phyloP scores from a whole-genome alignment of 2,888 invertebrate genomes.

The Ochropleura leucogaster region DNA sequence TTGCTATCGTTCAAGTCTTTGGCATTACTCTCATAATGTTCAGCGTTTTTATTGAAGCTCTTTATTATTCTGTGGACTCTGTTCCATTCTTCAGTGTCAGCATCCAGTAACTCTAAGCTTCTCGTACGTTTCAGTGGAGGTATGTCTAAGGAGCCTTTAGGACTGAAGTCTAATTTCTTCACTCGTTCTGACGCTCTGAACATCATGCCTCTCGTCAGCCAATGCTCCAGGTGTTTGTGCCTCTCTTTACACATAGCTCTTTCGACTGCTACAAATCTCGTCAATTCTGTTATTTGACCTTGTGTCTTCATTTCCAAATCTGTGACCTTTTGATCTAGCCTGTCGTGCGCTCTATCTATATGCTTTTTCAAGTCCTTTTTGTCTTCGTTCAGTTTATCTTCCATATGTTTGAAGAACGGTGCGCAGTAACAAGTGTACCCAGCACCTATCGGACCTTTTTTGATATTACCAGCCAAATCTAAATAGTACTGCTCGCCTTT shows the following conservation, averaged over 20 bases:
- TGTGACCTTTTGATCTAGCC: slow-evolving; percentile 95
- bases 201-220: slow-evolving; percentile 92
- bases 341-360: slow-evolving; percentile 95
- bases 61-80: slow-evolving; percentile 82
- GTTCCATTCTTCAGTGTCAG: slow-evolving; percentile 83
- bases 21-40: slow-evolving; percentile 82
- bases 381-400: slow-evolving; percentile 95
- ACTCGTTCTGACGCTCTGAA: slow-evolving; percentile 90
- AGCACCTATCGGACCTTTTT: slow-evolving; percentile 98
- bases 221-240: slow-evolving; percentile 93
- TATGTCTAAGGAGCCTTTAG: slow-evolving; percentile 89
- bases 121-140: slow-evolving; percentile 92
- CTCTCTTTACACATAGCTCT: slow-evolving; percentile 91
- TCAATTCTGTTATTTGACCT: slow-evolving; percentile 93
- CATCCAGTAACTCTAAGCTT: slow-evolving; percentile 92
- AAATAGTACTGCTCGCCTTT: slow-evolving; percentile 98
- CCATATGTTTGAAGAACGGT: slow-evolving; percentile 97
- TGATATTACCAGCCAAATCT: slow-evolving; percentile 98
- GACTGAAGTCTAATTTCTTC: slow-evolving; percentile 86
- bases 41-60: slow-evolving; percentile 82
- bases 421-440: slow-evolving; percentile 98
- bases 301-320: slow-evolving; percentile 94
- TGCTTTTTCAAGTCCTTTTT: slow-evolving; percentile 94
- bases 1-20: slow-evolving; percentile 85
- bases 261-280: slow-evolving; percentile 92